Evolutionary conservation across 2,888 invertebrate genomes (phyloP), one percentile per base, ranked within the genome.

Genomic region (Hermaeophaga mercurialis): DNA sequence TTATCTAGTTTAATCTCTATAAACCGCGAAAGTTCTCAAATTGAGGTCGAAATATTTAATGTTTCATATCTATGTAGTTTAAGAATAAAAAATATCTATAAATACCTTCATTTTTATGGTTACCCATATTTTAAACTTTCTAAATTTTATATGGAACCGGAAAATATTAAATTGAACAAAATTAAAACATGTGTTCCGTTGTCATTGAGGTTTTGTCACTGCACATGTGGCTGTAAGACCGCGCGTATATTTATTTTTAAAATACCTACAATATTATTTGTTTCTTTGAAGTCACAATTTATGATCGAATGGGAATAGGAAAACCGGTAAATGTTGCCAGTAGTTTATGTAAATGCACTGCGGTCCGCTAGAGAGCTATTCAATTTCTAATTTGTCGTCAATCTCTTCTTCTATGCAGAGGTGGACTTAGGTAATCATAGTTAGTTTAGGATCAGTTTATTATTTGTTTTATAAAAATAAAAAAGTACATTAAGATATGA

Each of bases 371-470:
- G 12, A 39, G 15, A 18, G 4, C 8, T 26, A 36, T 49, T 39
- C 15, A 45, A 56, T 54, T 46, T 47, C 56, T 54, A 54, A 57
- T 60, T 57, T 48, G 43, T 54, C 33, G 44, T 47, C 56, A 38
- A 48, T 48, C n/a, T 31, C 44, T 26, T 28, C 8, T 28, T 15
- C 15, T 19, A 19, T 11, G 45, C 83, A 48, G 89, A 89, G 45
- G 14, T 26, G 36, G 9, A 34, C 36, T 34, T 22, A 15, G 9
- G 14, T n/a, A n/a, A n/a, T n/a, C n/a, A n/a, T n/a, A n/a, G n/a
- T n/a, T n/a, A n/a, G n/a, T n/a, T n/a, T n/a, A n/a, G n/a, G n/a
- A n/a, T n/a, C n/a, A n/a, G n/a, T n/a, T n/a, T n/a, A n/a, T n/a
- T n/a, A n/a, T n/a, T n/a, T n/a, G n/a, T n/a, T n/a, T n/a, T n/a